Conservation (phyloP, 1,140 invertebrate species). For the Vollenhovia emeryi region DNA sequence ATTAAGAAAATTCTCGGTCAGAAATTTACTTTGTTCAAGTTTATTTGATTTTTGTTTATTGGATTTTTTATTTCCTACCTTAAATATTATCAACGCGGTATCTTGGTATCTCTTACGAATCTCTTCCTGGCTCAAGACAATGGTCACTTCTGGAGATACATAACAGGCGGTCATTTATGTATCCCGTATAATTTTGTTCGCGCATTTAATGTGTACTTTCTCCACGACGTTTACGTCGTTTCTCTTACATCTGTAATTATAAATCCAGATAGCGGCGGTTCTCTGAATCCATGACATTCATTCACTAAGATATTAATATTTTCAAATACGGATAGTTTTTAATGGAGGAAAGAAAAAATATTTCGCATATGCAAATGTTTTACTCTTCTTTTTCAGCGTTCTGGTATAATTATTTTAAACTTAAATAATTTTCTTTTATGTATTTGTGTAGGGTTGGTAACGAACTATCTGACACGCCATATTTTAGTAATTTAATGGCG, state of each 20-base stretch:
- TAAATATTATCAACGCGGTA: constrained; percentile 79
- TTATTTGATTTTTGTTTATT: background rate
- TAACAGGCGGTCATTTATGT: constrained; percentile 79
- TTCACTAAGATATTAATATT: background rate
- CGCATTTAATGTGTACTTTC: background rate
- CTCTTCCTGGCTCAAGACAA: constrained; percentile 73
- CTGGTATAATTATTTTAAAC: no score
- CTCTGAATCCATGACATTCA: background rate
- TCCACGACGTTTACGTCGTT: background rate
- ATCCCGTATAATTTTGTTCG: constrained; percentile 1
- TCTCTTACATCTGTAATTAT: constrained; percentile 21
- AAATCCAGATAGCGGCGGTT: background rate
- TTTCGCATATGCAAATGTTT: no score
- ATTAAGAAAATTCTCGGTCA: constrained; percentile 6
- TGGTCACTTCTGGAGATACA: constrained; percentile 74
- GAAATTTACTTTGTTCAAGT: background rate
- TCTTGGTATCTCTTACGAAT: constrained; percentile 81
- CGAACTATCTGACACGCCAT: no score
- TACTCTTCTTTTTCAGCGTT: no score
- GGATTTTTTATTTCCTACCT: constrained; percentile 79
- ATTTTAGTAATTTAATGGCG: no score
- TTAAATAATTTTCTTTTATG: no score
- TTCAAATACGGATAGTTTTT: background rate
- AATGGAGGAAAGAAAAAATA: constrained; percentile 10
- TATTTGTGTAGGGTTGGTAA: no score